Percentiles rank a stretch among this genome's conserved stretches.
phyloP scores from a whole-genome alignment of 2,113 vertebrate species.

The Tragelaphus scriptus region DNA sequence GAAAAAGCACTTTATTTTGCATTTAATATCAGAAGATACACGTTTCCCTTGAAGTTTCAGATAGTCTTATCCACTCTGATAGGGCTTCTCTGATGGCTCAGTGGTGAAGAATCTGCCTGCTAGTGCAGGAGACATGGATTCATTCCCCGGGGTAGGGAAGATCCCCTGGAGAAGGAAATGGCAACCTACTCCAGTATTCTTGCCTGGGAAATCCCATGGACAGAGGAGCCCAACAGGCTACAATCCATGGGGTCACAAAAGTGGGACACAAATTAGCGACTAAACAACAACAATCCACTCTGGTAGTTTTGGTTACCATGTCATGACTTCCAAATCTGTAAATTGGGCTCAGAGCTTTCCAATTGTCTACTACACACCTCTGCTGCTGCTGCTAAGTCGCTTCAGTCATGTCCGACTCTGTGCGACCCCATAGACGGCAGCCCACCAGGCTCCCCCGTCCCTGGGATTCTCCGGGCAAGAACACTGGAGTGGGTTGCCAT shows the following conservation, averaged over 20 bases:
- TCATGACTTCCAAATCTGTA: neutral
- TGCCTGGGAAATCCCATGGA: neutral
- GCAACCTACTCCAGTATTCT: neutral
- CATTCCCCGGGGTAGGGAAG: neutral
- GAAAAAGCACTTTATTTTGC: neutral
- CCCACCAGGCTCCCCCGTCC: too few species aligned
- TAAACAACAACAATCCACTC: neutral
- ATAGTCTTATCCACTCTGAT: neutral
- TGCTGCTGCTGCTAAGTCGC: neutral
- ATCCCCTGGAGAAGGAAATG: neutral
- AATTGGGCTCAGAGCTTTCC: neutral
- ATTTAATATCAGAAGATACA: neutral
- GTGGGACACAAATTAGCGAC: neutral
- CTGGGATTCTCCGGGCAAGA: too few species aligned
- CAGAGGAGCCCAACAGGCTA: neutral
- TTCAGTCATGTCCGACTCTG: too few species aligned
- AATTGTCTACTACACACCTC: neutral
- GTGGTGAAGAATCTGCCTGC: neutral
- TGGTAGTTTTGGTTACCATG: neutral
- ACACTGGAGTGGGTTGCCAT: too few species aligned
- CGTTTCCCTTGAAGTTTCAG: neutral
- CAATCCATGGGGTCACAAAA: neutral
- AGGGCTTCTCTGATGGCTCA: neutral
- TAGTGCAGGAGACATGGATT: neutral
- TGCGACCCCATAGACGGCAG: too few species aligned